These are phyloP conservation scores for Synergus itoensis DNA, from an alignment of 2,888 invertebrate genomes.

Conservation along the genomic window DNA sequence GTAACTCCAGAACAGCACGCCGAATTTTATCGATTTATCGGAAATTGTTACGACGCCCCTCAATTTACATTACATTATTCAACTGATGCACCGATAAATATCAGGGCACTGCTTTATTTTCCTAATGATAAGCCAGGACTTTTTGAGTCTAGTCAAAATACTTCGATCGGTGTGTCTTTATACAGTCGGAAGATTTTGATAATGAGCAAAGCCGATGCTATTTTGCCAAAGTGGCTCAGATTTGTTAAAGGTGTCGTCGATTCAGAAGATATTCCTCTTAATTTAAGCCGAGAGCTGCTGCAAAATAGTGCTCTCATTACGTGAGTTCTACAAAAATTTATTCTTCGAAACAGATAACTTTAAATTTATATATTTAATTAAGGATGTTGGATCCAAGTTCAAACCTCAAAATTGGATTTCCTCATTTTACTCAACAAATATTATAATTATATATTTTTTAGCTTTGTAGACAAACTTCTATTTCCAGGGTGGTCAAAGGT, in stretches of 20 bases:
- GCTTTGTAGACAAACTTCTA: too few relatives aligned
- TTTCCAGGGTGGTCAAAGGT: too few relatives aligned
- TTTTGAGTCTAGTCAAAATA: slow-evolving; percentile 93
- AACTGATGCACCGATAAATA: slow-evolving; percentile 94
- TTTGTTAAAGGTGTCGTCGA: slow-evolving; percentile 99
- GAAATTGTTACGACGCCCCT: slow-evolving; percentile 92
- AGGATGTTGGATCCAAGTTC: too few relatives aligned
- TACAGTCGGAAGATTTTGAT: slow-evolving; percentile 96
- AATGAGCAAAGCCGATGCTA: slow-evolving; percentile 92
- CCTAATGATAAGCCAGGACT: slow-evolving; percentile 95
- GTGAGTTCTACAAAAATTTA: slow-evolving; percentile 79
- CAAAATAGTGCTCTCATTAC: slow-evolving; percentile 95
- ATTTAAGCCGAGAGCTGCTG: slow-evolving; percentile 95
- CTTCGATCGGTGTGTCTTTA: slow-evolving; percentile 91
- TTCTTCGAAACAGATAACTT: not conserved
- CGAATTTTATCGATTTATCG: slow-evolving; percentile 95
- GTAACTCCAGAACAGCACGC: slow-evolving; percentile 92
- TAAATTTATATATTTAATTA: not conserved
- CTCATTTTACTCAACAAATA: too few relatives aligned
- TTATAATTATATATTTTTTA: too few relatives aligned
- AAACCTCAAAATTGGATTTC: too few relatives aligned
- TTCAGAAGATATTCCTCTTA: slow-evolving; percentile 98
- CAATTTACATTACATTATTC: slow-evolving; percentile 95
- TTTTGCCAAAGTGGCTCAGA: slow-evolving; percentile 96
- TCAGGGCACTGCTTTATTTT: slow-evolving; percentile 94